phyloP scores from a whole-genome alignment of 2,113 vertebrate species.

The Lagopus leucura region DNA sequence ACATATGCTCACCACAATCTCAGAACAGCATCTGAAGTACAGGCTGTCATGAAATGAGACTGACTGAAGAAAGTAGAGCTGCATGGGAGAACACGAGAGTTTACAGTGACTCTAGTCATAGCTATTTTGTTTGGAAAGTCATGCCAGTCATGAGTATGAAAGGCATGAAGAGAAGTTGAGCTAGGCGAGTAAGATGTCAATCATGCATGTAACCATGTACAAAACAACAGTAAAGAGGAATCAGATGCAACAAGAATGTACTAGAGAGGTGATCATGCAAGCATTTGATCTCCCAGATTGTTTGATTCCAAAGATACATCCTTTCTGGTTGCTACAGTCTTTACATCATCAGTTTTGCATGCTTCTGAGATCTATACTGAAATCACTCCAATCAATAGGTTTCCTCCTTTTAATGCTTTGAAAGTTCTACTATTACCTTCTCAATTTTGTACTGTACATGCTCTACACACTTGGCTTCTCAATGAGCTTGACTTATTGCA shows the following conservation, averaged over 20 bases:
- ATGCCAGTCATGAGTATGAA: background rate
- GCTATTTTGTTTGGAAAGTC: background rate
- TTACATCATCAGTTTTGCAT: background rate
- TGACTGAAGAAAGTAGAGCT: background rate
- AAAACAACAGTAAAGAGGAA: background rate
- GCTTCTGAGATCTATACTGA: background rate
- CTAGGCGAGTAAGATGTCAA: background rate
- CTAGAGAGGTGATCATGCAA: background rate
- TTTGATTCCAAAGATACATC: background rate
- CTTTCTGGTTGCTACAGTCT: background rate
- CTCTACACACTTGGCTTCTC: background rate
- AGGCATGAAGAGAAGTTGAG: background rate
- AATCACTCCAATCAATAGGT: background rate
- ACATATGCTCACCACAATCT: background rate
- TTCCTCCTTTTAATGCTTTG: background rate
- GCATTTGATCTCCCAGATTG: background rate
- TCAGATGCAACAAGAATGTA: background rate
- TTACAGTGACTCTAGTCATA: background rate
- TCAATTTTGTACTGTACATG: background rate
- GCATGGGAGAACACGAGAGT: background rate
- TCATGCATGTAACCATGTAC: fast-evolving
- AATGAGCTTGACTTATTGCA: constrained; percentile 19
- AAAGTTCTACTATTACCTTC: background rate
- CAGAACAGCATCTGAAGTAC: background rate
- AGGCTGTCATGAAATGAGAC: background rate